Conservation (phyloP, 2,888 invertebrate species). For the Helicoverpa assulta region DNA sequence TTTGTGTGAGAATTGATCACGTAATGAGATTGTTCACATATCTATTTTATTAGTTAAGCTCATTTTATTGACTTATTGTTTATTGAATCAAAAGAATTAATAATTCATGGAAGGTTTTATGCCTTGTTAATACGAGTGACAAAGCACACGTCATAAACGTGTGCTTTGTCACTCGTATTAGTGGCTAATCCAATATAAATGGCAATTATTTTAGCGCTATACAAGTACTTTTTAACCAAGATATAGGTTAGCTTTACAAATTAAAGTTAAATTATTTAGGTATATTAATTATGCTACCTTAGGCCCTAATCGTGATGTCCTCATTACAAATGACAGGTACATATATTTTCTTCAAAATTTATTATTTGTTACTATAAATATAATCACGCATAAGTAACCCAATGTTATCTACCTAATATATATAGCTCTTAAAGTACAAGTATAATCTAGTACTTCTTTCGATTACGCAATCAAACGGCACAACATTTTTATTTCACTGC, state of each 20-base stretch:
- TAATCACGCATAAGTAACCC: slow-evolving; percentile 16
- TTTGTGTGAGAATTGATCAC: slow-evolving; percentile 14
- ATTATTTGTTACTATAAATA: neutral
- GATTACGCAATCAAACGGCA: slow-evolving; percentile 2
- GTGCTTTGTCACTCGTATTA: neutral
- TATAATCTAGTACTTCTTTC: slow-evolving; percentile 18
- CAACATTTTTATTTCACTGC: slow-evolving; percentile 28
- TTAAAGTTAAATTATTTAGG: too few relatives aligned
- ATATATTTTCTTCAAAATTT: neutral
- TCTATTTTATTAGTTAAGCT: slow-evolving; percentile 11
- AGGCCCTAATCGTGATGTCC: too few relatives aligned
- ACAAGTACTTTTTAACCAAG: too few relatives aligned
- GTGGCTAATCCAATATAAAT: too few relatives aligned
- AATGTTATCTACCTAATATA: slow-evolving; percentile 22
- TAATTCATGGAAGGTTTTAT: neutral
- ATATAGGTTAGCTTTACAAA: too few relatives aligned
- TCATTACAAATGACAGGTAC: too few relatives aligned
- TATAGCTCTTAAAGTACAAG: slow-evolving; percentile 21
- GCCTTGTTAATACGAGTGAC: neutral
- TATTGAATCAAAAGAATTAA: neutral
- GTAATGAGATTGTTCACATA: slow-evolving; percentile 21
- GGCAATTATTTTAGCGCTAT: neutral
- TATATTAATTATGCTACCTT: too few relatives aligned
- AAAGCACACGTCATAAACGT: too few relatives aligned
- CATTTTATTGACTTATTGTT: slow-evolving; percentile 9